Evolutionary conservation across 2,888 invertebrate genomes (phyloP), one percentile per base, ranked within the genome.

Genomic region (Lasioglossum calceatum): DNA sequence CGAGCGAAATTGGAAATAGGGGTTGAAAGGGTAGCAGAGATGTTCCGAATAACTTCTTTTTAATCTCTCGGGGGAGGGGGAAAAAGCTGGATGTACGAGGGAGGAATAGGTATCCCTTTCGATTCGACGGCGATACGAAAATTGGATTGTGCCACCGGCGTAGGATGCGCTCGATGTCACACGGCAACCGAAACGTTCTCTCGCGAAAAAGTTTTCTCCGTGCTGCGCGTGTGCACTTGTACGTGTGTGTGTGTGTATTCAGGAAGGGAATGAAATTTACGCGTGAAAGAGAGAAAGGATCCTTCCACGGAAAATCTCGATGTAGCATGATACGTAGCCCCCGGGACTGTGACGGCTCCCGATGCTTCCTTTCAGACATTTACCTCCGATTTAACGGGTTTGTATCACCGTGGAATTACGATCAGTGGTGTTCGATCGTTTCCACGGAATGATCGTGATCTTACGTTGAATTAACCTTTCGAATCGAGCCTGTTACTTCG

Each of bases 111-210:
- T 76, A 74, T 89, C 79, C 81, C 72, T 89, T 89, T 84, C 79
- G 81, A 82, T 77, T 79, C 82, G 86, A 82, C 74, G 80, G 61
- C 84, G 84, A 89, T 85, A 82, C 82, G 85, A 84, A 89, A 89
- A 89, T 81, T 79, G 81, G 73, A 89, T 89, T 80, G 87, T 73
- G 78, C 81, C 81, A 73, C 47, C 39, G 77, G 64, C 76, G 64
- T 64, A 19, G 32, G 64, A 32, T 64, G 64, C 19, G 27, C 70
- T 84, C 78, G 78, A 73, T 72, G 77, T 67, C 74, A 44, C 58
- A 58, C 27, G 54, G 81, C 71, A 42, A 74, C 72, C 58, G 78
- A 71, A 72, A 75, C 80, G 77, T 64, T 85, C 58, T 44, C 73
- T 14, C 76, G 42, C 71, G 42, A 19, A 47, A 64, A 72, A 58